phyloP scores from a whole-genome alignment of 2,113 vertebrate genomes.

The Athene cunicularia region DNA sequence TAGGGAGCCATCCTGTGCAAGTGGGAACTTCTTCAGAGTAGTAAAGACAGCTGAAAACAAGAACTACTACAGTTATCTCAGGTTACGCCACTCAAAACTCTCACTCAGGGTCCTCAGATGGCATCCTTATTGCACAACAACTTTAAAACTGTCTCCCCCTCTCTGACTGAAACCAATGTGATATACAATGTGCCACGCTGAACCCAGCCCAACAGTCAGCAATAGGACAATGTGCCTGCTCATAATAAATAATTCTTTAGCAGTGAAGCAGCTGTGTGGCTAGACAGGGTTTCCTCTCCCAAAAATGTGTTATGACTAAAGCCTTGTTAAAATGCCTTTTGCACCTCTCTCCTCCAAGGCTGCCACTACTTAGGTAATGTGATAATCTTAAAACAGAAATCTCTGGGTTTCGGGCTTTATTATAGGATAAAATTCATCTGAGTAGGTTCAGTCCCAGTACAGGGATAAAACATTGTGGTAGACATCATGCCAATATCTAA shows the following conservation, averaged over 20 bases:
- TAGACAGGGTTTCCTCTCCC: neutral
- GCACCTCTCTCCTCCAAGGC: neutral
- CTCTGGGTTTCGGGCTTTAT: neutral
- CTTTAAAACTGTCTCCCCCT: neutral
- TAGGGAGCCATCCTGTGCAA: neutral
- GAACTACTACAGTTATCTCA: neutral
- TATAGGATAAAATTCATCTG: neutral
- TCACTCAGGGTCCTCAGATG: neutral
- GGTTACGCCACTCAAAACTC: neutral
- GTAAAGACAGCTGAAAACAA: neutral
- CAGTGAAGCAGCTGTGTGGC: neutral
- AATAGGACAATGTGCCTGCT: neutral
- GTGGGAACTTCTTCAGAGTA: neutral
- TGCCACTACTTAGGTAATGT: neutral
- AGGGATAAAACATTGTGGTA: neutral
- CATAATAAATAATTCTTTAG: neutral
- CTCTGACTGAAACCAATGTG: neutral
- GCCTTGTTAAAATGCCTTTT: neutral
- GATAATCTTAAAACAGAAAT: neutral
- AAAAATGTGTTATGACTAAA: neutral
- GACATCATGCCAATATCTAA: neutral
- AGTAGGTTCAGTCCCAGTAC: neutral
- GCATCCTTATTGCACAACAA: neutral
- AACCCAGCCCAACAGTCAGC: neutral
- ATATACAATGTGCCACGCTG: neutral